These are phyloP conservation scores for Amblyopsis rosae DNA, from an alignment of 2,113 vertebrate species.

Conservation along the genomic window DNA sequence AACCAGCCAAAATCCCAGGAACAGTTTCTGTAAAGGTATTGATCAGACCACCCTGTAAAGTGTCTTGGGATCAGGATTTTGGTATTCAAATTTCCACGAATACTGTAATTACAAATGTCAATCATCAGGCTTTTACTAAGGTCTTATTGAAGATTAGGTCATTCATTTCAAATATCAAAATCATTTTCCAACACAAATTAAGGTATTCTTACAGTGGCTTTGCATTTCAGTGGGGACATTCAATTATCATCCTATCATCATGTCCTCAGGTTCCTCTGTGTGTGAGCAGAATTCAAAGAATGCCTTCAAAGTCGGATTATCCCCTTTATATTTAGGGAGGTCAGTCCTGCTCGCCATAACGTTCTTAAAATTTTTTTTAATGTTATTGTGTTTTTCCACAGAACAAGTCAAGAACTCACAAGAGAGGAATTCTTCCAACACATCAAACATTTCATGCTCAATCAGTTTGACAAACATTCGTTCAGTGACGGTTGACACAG, in stretches of 20 bases:
- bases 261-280: slow-evolving; percentile 10
- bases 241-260: slow-evolving; percentile 13
- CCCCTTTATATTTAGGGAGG: background rate
- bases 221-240: background rate
- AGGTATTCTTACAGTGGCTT: too few relatives aligned
- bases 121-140: too few relatives aligned
- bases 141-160: too few relatives aligned
- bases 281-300: slow-evolving; percentile 18
- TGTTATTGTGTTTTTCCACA: too few relatives aligned
- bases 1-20: too few relatives aligned
- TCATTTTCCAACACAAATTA: too few relatives aligned
- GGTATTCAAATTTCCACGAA: too few relatives aligned
- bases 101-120: too few relatives aligned
- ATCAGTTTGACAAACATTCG: background rate
- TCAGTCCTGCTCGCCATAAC: background rate
- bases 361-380: background rate
- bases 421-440: background rate
- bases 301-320: background rate
- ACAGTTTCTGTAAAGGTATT: too few relatives aligned
- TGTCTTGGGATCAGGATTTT: too few relatives aligned
- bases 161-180: too few relatives aligned
- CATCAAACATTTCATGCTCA: background rate
- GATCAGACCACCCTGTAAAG: too few relatives aligned
- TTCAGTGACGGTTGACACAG: background rate
- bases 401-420: background rate